A percentile compares a stretch with the other conserved stretches of the same genome.
These are phyloP conservation scores for Drosophila sp. DNA, from an alignment of 1,140 invertebrate species.

Conservation along the genomic window DNA sequence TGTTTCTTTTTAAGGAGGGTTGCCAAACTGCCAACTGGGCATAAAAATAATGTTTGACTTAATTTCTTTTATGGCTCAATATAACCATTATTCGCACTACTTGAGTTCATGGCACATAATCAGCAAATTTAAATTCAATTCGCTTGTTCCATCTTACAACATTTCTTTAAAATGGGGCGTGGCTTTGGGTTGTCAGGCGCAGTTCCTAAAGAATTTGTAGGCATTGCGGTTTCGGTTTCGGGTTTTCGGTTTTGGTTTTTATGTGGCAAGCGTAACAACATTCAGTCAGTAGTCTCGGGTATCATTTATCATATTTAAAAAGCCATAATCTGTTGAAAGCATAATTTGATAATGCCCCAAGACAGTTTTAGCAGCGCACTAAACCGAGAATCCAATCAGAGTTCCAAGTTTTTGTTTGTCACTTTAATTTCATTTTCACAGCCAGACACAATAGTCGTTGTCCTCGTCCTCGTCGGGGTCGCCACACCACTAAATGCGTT, in stretches of 20 bases:
- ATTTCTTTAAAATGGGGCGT: slow-evolving; percentile 33
- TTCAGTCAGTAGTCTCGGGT: slow-evolving; percentile 14
- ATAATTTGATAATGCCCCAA: slow-evolving; percentile 18
- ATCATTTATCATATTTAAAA: slow-evolving; percentile 80
- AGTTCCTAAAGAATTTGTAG: slow-evolving; percentile 36
- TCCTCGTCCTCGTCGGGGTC: not conserved
- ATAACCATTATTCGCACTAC: slow-evolving; percentile 78
- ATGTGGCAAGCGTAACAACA: slow-evolving; percentile 32
- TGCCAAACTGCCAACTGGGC: slow-evolving; percentile 8
- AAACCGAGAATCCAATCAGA: not conserved
- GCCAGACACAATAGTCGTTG: slow-evolving; percentile 22
- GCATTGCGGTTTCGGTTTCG: slow-evolving; percentile 15
- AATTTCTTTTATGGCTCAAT: slow-evolving; percentile 81
- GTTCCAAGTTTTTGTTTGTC: not conserved
- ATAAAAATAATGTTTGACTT: slow-evolving; percentile 73
- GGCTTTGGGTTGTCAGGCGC: slow-evolving; percentile 53
- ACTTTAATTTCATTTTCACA: slow-evolving; percentile 33
- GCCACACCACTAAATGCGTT: slow-evolving; percentile 45
- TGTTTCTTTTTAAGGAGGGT: slow-evolving; percentile 46
- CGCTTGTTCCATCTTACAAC: slow-evolving; percentile 41
- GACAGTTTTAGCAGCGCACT: not conserved
- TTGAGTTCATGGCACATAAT: slow-evolving; percentile 50
- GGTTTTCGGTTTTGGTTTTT: slow-evolving; percentile 41
- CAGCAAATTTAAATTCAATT: slow-evolving; percentile 81
- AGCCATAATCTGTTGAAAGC: slow-evolving; percentile 44